Base-by-base conservation (phyloP, 2,797 vertebrate genomes). In the Tangara arthus region DNA sequence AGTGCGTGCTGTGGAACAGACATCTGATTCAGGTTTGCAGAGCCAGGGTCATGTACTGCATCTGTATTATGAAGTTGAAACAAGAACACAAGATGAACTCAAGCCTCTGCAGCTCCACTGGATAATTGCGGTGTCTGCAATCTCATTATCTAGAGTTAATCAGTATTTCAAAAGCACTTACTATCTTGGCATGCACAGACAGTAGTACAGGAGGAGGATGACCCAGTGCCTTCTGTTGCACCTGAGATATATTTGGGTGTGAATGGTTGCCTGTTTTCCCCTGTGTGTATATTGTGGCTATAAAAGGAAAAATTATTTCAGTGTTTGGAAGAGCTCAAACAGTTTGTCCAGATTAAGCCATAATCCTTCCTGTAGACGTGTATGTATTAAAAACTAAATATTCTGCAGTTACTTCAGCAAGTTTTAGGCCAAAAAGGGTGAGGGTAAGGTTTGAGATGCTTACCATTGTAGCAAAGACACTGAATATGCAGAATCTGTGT, bases 71-170 rank as follows among this genome's bases (percentile, higher is more conserved):
- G 26, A 90, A 66, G 8, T 8, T 89, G 81, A 76, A 85, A 39
- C 1, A 6, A 76, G 49, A 82, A 77, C 92, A 35, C 55, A 72
- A 46, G 4, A 8, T 46, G 65, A 70, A 32, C 56, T 82, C 7
- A 10, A 73, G 68, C 44, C 35, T 37, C 11, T 75, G 53, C 57
- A 59, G 34, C 47, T 77, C 61, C 65, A 39, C 50, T 55, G 50
- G 72, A 24, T 91, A 89, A 93, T 6, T 64, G 57, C 57, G 65
- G n/a, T 80, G 81, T 70, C 60, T 91, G 42, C 79, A 92, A 71
- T 93, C 90, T 85, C 76, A 47, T 96, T 92, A 85, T 78, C 68
- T 78, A 44, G 46, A 73, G 59, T 82, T 90, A 89, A 81, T 60
- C 57, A 89, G 71, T 61, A 41, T 83, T 93, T 95, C 42, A 37